phyloP scores from a whole-genome alignment of 1,140 invertebrate species.

The Theocolax elegans region DNA sequence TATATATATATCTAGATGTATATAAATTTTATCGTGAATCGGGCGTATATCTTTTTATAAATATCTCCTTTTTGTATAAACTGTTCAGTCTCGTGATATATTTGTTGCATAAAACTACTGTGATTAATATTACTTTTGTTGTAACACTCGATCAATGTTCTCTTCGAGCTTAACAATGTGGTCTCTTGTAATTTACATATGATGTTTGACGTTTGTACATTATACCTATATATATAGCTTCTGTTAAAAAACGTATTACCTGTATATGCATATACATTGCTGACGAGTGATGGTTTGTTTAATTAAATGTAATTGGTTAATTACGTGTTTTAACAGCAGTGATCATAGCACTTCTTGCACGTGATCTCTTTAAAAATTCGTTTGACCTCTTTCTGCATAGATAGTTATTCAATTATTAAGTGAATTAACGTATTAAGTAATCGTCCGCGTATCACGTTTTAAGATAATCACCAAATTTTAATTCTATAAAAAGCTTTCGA shows the following conservation, averaged over 20 bases:
- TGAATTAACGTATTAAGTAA: too few relatives aligned
- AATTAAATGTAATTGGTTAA: not conserved
- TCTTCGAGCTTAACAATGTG: constrained; percentile 26
- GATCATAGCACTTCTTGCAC: constrained; percentile 38
- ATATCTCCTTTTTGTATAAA: too few relatives aligned
- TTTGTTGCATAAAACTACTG: too few relatives aligned
- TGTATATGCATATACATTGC: too few relatives aligned
- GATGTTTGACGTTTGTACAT: constrained; percentile 29
- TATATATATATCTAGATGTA: too few relatives aligned
- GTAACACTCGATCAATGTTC: constrained; percentile 29
- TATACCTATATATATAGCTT: constrained; percentile 20
- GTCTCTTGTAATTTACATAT: constrained; percentile 19
- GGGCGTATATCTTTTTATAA: too few relatives aligned
- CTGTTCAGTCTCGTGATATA: constrained; percentile 26
- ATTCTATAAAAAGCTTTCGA: too few relatives aligned
- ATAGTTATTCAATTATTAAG: too few relatives aligned
- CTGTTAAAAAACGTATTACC: constrained; percentile 29
- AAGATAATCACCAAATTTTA: too few relatives aligned
- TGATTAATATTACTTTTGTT: too few relatives aligned
- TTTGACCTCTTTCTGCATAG: constrained; percentile 23
- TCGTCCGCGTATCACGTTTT: too few relatives aligned
- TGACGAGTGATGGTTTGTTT: not conserved
- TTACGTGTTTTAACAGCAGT: constrained; percentile 25
- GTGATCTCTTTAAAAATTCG: constrained; percentile 19
- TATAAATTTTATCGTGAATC: too few relatives aligned